A percentile compares a stretch with the other conserved stretches of the same genome.
Conservation (phyloP, 2,797 vertebrate species). For the Sebastiscus tertius region DNA sequence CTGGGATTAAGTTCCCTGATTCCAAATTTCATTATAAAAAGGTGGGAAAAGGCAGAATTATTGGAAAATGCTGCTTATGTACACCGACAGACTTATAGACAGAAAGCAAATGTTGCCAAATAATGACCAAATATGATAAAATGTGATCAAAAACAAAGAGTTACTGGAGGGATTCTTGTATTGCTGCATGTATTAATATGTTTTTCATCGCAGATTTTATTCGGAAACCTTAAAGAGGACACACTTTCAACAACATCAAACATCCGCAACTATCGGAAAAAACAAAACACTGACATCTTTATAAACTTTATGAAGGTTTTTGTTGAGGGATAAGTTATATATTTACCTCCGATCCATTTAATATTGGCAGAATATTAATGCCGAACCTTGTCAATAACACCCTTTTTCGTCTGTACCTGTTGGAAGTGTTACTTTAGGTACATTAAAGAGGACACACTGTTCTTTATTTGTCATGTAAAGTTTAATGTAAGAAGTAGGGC, state of each 20-base stretch:
- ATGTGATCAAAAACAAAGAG: background rate
- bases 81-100: background rate
- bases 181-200: background rate
- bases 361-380: background rate
- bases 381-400: background rate
- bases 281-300: fast-evolving
- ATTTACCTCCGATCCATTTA: slow-evolving; percentile 12
- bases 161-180: background rate
- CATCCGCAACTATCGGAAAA: fast-evolving
- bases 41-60: background rate
- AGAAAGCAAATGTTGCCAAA: background rate
- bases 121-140: background rate
- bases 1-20: slow-evolving; percentile 39
- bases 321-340: background rate
- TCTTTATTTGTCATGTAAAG: background rate
- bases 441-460: background rate
- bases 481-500: background rate
- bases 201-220: background rate
- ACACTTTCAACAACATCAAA: background rate
- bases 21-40: slow-evolving; percentile 14
- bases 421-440: background rate
- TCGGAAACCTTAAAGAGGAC: background rate
- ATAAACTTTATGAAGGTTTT: background rate
- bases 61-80: background rate
- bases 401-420: slow-evolving; percentile 36